A percentile compares a stretch with the other conserved stretches of the same genome.
Conservation (phyloP, 2,797 vertebrate genomes). For the Fringilla coelebs region DNA sequence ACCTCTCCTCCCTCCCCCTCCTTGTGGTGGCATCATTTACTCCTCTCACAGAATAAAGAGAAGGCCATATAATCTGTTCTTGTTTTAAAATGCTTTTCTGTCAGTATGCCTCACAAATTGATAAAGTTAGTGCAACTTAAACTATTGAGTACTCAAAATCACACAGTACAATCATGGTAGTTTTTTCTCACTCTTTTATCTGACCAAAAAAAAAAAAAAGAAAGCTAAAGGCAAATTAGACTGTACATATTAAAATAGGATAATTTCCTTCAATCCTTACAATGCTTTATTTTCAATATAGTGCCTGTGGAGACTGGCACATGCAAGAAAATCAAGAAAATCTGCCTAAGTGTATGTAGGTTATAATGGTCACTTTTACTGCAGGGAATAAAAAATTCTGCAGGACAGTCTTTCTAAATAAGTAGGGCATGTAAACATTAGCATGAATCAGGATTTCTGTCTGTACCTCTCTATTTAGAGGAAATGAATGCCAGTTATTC, state of each 20-base stretch:
- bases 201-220: background rate
- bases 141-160: background rate
- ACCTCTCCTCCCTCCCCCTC: background rate
- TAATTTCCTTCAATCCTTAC: background rate
- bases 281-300: background rate
- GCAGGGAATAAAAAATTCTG: conserved; percentile 42
- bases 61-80: background rate
- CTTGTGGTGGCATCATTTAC: background rate
- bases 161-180: background rate
- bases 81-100: background rate
- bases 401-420: conserved; percentile 44
- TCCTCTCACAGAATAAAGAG: background rate
- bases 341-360: background rate
- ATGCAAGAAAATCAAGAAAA: background rate
- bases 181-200: background rate
- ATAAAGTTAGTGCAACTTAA: background rate
- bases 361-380: conserved; percentile 15
- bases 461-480: conserved; percentile 52
- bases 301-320: background rate
- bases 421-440: conserved; percentile 64
- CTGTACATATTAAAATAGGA: background rate
- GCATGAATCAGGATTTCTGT: conserved; percentile 32
- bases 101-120: background rate
- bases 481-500: conserved; percentile 63
- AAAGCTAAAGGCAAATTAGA: background rate